Evolutionary conservation across 2,797 vertebrate genomes (phyloP), one percentile per base, ranked within the genome.

Genomic region (Australoheros facetus): DNA sequence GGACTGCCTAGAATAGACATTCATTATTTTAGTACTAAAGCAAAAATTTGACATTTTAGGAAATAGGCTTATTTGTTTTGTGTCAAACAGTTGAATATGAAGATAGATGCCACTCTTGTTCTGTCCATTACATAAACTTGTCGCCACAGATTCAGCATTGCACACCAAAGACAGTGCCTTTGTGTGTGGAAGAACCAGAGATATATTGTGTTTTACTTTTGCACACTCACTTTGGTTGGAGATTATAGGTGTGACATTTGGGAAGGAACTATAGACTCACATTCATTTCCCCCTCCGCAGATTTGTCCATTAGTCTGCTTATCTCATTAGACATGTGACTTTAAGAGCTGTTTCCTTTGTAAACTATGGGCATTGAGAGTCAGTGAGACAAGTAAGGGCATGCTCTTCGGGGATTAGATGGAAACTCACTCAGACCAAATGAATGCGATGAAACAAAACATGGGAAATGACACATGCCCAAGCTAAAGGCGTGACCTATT

Each of bases 1-100:
- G 14, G 62, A 21, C 10, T 48, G 45, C 5, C 14, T 69, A 69
- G 2, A 66, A 66, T 28, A 81, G 57, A 78, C 60, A 23, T 85
- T 80, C 26, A 62, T 84, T 37, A 59, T 83, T 78, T 69, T 51
- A 69, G 3, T 1, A 69, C 16, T 28, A 19, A 30, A 51, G 42
- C 2, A 51, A 69, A 69, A 51, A 1, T 13, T 16, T 6, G 42
- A 45, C 42, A 45, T 69, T 51, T 58, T 3, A 42, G 1, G 30
- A 70, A 64, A 70, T 55, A 26, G 9, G 12, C 8, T 64, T 5
- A 30, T 59, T 60, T 72, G n/a, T n/a, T 80, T 56, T 78, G 32
- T 76, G 56, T 37, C 1, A 11, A 14, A 59, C 57, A 57, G 17
- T 9, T 45, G 13, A 75, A 62, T 57, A 23, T 34, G 4, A 56